Conservation (phyloP, 2,797 vertebrate genomes). For the Ptychobarbus kaznakovi region DNA sequence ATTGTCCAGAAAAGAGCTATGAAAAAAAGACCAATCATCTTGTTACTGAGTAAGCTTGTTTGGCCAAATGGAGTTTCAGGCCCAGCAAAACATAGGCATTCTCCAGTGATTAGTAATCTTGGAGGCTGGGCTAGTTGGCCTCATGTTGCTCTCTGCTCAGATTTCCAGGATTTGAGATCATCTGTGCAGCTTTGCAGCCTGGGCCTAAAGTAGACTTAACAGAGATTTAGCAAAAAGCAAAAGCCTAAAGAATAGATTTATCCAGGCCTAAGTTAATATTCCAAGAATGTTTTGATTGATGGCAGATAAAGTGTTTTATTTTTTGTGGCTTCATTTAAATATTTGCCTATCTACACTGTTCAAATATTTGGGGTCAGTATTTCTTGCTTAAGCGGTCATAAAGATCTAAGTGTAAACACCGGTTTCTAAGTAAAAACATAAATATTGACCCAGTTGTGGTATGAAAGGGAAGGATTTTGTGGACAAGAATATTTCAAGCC, state of each 20-base stretch:
- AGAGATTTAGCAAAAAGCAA: slow-evolving; percentile 48
- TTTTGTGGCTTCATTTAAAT: not conserved
- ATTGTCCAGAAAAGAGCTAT: slow-evolving; percentile 17
- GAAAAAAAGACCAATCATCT: slow-evolving; percentile 40
- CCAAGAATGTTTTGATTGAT: slow-evolving; percentile 33
- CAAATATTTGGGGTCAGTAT: not conserved
- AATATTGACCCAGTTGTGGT: not conserved
- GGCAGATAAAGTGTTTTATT: not conserved
- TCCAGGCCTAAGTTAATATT: slow-evolving; percentile 22
- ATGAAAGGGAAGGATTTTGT: not conserved
- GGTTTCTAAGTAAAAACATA: not conserved
- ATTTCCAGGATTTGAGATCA: slow-evolving; percentile 74
- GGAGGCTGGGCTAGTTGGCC: slow-evolving; percentile 67
- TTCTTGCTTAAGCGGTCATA: not conserved
- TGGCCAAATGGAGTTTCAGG: slow-evolving; percentile 53
- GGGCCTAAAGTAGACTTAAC: slow-evolving; percentile 54
- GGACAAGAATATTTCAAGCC: not conserved
- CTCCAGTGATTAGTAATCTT: slow-evolving; percentile 74
- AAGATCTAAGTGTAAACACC: not conserved
- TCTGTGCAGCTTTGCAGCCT: slow-evolving; percentile 70
- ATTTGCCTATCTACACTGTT: not conserved
- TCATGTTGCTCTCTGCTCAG: slow-evolving; percentile 61
- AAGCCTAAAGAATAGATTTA: slow-evolving; percentile 41
- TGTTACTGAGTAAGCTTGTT: slow-evolving; percentile 37
- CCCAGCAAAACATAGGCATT: slow-evolving; percentile 69